These are phyloP conservation scores for Drosophila sp. DNA, from an alignment of 1,140 invertebrate genomes.

Conservation along the genomic window DNA sequence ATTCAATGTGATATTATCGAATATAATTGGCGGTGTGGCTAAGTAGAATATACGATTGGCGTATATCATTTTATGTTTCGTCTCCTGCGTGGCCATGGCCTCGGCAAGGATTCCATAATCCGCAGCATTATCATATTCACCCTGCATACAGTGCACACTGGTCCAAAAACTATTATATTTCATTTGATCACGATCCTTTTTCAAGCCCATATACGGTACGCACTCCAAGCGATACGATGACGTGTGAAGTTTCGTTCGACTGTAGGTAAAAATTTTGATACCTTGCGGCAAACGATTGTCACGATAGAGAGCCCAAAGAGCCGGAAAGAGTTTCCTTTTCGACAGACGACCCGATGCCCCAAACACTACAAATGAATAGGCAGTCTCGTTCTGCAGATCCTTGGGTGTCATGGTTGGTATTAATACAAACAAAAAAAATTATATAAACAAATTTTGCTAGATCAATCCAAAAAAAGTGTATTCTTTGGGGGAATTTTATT, in stretches of 20 bases:
- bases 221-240: slow-evolving; percentile 40
- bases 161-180: slow-evolving; percentile 69
- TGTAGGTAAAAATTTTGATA: slow-evolving; percentile 53
- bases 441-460: slow-evolving; percentile 28
- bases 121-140: slow-evolving; percentile 44
- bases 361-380: slow-evolving; percentile 58
- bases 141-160: slow-evolving; percentile 47
- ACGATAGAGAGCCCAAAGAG: slow-evolving; percentile 58
- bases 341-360: slow-evolving; percentile 55
- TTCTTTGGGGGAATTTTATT: background rate
- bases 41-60: slow-evolving; percentile 67
- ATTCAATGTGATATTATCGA: slow-evolving; percentile 53
- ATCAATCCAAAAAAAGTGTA: background rate
- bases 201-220: slow-evolving; percentile 52
- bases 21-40: slow-evolving; percentile 47
- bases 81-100: slow-evolving; percentile 42
- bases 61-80: slow-evolving; percentile 30
- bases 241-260: slow-evolving; percentile 41
- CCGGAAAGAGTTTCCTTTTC: slow-evolving; percentile 48
- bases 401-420: slow-evolving; percentile 18
- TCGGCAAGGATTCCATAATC: slow-evolving; percentile 35
- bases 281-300: slow-evolving; percentile 55
- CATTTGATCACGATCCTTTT: slow-evolving; percentile 37
- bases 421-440: background rate
- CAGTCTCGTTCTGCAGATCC: slow-evolving; percentile 46